Percentiles rank a stretch among this genome's conserved stretches.
These are phyloP conservation scores for Tupaia tana DNA, from an alignment of 2,113 vertebrate genomes.

Conservation along the genomic window DNA sequence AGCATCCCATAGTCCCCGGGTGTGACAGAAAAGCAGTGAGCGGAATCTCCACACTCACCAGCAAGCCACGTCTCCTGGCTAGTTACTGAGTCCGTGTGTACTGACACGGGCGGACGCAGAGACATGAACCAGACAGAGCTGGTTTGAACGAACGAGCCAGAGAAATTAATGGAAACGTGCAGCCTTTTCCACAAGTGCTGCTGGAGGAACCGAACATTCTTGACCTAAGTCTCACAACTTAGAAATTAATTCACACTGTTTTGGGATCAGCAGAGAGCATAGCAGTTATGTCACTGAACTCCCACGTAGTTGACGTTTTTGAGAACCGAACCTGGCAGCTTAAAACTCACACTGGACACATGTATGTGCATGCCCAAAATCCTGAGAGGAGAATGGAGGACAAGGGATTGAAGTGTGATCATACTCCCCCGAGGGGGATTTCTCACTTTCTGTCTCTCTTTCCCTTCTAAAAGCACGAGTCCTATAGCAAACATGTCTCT, in stretches of 20 bases:
- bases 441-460: no score
- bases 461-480: no score
- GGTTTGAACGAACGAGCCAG: not conserved
- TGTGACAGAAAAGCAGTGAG: not conserved
- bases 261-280: no score
- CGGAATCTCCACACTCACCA: not conserved
- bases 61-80: not conserved
- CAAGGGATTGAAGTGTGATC: no score
- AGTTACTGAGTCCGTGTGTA: not conserved
- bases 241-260: not conserved
- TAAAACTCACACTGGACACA: no score
- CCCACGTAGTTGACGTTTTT: no score
- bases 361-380: no score
- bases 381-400: no score
- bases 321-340: no score
- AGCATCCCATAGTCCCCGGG: not conserved
- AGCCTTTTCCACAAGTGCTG: not conserved
- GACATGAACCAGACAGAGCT: not conserved
- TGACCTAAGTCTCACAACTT: not conserved
- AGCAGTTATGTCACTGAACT: no score
- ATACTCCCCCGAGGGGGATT: no score
- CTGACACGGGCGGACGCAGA: not conserved
- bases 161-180: not conserved
- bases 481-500: no score
- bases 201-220: not conserved